Evolutionary conservation across 2,888 invertebrate genomes (phyloP).

Genomic region (Celastrina argiolus): DNA sequence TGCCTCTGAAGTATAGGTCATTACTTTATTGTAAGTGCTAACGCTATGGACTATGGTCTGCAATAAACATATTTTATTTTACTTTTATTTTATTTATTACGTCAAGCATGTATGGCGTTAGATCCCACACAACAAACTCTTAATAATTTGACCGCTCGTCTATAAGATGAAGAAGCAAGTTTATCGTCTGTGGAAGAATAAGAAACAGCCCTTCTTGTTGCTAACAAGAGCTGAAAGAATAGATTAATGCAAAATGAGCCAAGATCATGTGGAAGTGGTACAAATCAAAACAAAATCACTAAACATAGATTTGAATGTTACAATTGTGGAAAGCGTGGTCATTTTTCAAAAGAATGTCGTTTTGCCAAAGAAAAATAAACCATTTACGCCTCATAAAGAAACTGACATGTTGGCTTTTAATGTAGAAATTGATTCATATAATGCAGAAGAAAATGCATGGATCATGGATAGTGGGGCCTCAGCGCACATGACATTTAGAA

Average conservation of each 20-base stretch:
- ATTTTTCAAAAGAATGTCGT: conserved; percentile 14
- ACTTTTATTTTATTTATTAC: too few relatives aligned
- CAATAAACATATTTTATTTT: too few relatives aligned
- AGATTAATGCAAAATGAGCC: background rate
- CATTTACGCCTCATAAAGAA: background rate
- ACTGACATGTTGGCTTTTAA: conserved; percentile 34
- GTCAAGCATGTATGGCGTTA: conserved; percentile 34
- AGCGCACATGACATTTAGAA: conserved; percentile 33
- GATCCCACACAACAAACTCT: conserved; percentile 31
- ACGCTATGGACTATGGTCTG: too few relatives aligned
- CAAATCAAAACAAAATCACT: background rate
- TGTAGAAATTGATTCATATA: conserved; percentile 23
- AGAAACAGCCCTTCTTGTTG: background rate
- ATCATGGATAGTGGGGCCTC: conserved; percentile 38
- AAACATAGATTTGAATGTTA: conserved; percentile 4
- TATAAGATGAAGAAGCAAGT: conserved; percentile 8
- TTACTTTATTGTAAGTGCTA: too few relatives aligned
- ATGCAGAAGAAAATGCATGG: conserved; percentile 30
- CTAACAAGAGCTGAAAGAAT: background rate
- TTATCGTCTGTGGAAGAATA: background rate
- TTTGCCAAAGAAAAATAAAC: conserved; percentile 23
- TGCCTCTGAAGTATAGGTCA: conserved; percentile 32
- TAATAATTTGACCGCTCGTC: conserved; percentile 29
- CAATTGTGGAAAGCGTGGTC: conserved; percentile 4
- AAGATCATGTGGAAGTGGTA: background rate